These are phyloP conservation scores for Mimachlamys varia DNA, from an alignment of 2,888 invertebrate species.

Conservation along the genomic window DNA sequence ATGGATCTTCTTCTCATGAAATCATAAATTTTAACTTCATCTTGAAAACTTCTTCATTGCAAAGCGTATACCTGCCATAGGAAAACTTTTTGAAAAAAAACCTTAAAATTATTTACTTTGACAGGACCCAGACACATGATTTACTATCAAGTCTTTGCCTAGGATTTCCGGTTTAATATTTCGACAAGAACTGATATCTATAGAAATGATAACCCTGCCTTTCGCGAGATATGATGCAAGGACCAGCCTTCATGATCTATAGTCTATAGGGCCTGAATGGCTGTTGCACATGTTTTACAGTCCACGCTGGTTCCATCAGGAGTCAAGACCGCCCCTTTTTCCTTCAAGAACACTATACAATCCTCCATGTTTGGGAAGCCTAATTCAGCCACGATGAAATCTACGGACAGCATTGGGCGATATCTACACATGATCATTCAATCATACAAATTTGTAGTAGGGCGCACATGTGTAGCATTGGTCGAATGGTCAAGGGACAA, in stretches of 20 bases:
- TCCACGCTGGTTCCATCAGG: conserved; percentile 87
- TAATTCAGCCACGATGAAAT: conserved; percentile 93
- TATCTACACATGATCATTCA: conserved; percentile 86
- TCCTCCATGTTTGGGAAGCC: conserved; percentile 92
- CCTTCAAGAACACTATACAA: conserved; percentile 93
- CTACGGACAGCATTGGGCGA: conserved; percentile 94
- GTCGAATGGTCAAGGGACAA: conserved; percentile 59
- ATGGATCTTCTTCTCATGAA: background rate
- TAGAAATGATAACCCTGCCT: background rate
- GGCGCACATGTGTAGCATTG: conserved; percentile 43
- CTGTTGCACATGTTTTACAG: conserved; percentile 87
- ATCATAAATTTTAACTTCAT: background rate
- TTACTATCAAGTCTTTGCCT: conserved; percentile 7
- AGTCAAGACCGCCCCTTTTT: conserved; percentile 87
- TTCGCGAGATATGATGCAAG: background rate
- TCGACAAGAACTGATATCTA: background rate
- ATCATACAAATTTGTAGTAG: conserved; percentile 54
- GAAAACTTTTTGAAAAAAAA: background rate
- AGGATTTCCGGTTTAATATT: conserved; percentile 11
- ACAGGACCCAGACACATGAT: background rate
- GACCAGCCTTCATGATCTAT: background rate
- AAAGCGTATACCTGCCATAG: background rate
- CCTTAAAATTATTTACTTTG: background rate
- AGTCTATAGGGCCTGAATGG: conserved; percentile 56
- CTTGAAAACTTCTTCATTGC: background rate